These are phyloP conservation scores for Muscicapa adusta DNA, from an alignment of 2,113 vertebrate species.

Conservation along the genomic window DNA sequence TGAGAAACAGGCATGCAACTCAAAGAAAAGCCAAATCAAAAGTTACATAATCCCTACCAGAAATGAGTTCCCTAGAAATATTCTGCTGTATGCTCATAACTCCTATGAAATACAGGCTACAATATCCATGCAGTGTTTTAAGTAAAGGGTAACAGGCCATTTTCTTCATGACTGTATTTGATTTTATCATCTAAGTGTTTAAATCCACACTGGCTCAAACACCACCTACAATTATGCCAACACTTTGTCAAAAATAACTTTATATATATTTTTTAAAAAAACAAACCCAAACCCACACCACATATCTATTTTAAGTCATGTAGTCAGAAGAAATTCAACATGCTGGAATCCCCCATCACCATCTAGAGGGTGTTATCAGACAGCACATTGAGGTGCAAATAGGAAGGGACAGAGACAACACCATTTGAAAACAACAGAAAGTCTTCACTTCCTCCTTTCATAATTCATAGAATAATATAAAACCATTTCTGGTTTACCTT, in stretches of 20 bases:
- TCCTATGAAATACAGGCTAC: background rate
- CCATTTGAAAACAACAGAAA: background rate
- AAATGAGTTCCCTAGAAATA: background rate
- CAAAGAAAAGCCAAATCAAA: background rate
- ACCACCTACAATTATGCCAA: constrained; percentile 63
- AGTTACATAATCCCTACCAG: background rate
- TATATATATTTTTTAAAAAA: background rate
- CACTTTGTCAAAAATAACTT: constrained; percentile 25
- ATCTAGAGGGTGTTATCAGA: constrained; percentile 30
- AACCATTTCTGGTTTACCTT: background rate
- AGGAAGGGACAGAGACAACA: background rate
- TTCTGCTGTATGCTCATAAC: background rate
- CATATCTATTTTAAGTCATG: background rate
- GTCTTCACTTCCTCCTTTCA: background rate
- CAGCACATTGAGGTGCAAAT: background rate
- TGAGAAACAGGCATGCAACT: background rate
- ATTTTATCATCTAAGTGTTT: constrained; percentile 27
- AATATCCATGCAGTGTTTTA: background rate
- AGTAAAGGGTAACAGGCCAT: background rate
- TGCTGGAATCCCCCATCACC: constrained; percentile 19
- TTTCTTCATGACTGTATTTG: constrained; percentile 2
- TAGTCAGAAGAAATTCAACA: background rate
- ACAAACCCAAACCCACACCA: background rate
- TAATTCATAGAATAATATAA: background rate
- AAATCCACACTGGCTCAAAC: constrained; percentile 32